Conservation (phyloP, 2,888 invertebrate genomes). For the Drosophila leonis region DNA sequence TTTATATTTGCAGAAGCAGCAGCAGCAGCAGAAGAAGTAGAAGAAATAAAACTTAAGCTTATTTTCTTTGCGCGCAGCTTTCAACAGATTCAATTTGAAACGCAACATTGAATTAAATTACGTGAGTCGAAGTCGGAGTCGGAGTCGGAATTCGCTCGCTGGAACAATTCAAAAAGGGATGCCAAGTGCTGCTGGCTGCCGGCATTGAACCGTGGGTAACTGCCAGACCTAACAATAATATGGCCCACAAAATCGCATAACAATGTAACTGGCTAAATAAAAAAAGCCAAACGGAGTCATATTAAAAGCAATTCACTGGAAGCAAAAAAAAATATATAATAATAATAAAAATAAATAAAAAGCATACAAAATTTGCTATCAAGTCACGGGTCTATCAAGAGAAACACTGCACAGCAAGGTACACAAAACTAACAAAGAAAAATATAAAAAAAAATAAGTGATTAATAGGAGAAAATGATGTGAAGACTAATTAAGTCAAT, state of each 20-base stretch:
- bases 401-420: background rate
- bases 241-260: slow-evolving; percentile 79
- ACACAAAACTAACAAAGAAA: background rate
- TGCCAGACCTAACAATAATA: slow-evolving; percentile 75
- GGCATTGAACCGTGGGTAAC: slow-evolving; percentile 64
- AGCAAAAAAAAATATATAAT: slow-evolving; percentile 1
- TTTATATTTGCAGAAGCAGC: slow-evolving; percentile 8
- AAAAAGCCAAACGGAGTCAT: slow-evolving; percentile 73
- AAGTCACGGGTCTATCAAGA: background rate
- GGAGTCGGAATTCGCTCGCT: slow-evolving; percentile 3
- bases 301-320: slow-evolving; percentile 43
- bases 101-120: slow-evolving; percentile 79
- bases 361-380: background rate
- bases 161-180: slow-evolving; percentile 36
- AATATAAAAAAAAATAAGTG: background rate
- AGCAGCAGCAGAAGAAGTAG: background rate
- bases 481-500: background rate
- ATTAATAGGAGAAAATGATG: background rate
- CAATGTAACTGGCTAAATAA: slow-evolving; percentile 78
- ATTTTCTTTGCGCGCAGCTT: slow-evolving; percentile 44
- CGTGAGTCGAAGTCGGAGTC: slow-evolving; percentile 46
- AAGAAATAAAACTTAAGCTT: slow-evolving; percentile 37
- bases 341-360: background rate
- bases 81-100: slow-evolving; percentile 79
- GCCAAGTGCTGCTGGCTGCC: slow-evolving; percentile 31